phyloP scores from a whole-genome alignment of 30 jellyfish, hydroid and myxozoan genomes.

The Pelagia noctiluca region DNA sequence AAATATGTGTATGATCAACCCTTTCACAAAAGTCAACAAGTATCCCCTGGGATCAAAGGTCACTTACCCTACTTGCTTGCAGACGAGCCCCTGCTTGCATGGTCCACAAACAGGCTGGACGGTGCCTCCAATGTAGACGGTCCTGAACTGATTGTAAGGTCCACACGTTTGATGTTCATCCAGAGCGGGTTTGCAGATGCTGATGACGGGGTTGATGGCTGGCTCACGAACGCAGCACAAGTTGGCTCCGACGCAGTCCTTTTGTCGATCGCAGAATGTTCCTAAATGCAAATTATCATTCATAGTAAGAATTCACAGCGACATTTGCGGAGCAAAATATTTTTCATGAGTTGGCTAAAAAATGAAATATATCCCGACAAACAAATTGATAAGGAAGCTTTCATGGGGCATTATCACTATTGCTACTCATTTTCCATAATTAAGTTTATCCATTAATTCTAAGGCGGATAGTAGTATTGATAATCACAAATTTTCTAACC shows the following conservation, averaged over 20 bases:
- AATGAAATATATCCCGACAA: background rate
- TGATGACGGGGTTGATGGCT: constrained; percentile 95
- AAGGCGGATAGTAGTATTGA: no score
- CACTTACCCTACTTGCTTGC: constrained; percentile 99
- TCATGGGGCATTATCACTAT: background rate
- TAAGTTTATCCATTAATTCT: background rate
- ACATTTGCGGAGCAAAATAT: background rate
- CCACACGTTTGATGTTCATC: constrained; percentile 96
- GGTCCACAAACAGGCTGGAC: constrained; percentile 99
- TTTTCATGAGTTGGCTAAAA: background rate
- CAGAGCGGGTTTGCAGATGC: constrained; percentile 95
- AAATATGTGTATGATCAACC: no score
- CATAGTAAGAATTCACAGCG: no score
- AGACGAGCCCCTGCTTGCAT: constrained; percentile 84
- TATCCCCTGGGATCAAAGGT: background rate
- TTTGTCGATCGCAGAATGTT: constrained; percentile 93
- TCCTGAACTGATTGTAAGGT: constrained; percentile 94
- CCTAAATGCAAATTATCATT: constrained; percentile 46
- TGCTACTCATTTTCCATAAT: background rate
- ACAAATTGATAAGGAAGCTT: no score
- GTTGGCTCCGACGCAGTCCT: constrained; percentile 89
- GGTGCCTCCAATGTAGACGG: constrained; percentile 94
- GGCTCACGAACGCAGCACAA: constrained; percentile 97
- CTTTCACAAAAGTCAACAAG: background rate
- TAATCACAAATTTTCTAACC: no score